phyloP scores from a whole-genome alignment of 2,888 invertebrate species.

The Callyntrura guangdongensis region DNA sequence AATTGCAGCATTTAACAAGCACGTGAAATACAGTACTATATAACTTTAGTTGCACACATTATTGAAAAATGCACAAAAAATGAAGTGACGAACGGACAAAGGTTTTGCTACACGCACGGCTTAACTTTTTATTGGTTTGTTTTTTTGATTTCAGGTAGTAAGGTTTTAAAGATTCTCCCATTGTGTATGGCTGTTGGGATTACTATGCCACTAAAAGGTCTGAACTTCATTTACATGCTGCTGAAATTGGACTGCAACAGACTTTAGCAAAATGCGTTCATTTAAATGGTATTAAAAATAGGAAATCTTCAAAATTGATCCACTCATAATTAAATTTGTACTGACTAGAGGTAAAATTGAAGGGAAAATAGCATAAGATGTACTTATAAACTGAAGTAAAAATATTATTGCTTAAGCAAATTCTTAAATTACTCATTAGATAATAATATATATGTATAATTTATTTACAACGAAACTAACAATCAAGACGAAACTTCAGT shows the following conservation, averaged over 20 bases:
- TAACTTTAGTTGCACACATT: not conserved
- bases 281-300: slow-evolving; percentile 20
- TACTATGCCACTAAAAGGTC: not conserved
- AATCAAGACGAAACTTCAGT: not conserved
- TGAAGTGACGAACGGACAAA: not conserved
- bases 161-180: not conserved
- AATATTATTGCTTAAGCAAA: not conserved
- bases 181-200: not conserved
- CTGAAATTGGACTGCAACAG: not conserved
- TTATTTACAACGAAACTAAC: not conserved
- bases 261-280: not conserved
- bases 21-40: not conserved
- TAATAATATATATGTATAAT: too few species aligned
- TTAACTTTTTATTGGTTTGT: not conserved
- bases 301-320: not conserved
- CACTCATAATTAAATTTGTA: not conserved
- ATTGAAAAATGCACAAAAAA: not conserved
- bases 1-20: not conserved
- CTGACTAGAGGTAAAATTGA: slow-evolving; percentile 42
- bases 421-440: not conserved
- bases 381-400: not conserved
- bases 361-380: not conserved
- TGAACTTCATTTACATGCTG: not conserved
- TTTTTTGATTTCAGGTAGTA: not conserved
- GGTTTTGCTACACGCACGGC: not conserved